Base-by-base conservation (phyloP, 2,888 invertebrate species). In the Icerya purchasi region DNA sequence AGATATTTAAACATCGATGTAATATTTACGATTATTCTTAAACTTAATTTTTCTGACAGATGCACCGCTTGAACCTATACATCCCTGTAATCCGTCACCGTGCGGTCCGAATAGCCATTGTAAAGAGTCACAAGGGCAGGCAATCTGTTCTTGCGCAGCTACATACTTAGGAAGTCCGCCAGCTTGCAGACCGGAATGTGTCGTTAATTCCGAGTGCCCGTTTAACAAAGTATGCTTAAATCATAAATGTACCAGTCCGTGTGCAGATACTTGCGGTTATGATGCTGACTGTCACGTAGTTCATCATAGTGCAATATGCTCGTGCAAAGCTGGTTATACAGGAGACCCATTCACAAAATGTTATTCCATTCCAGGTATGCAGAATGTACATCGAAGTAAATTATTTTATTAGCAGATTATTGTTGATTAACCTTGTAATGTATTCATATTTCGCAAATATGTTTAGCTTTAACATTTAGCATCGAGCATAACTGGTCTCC, bases 321-420 rank as follows among this genome's bases (percentile, higher is more conserved):
- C 73, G 62, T 80, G 80, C 66, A 69, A 71, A 53, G 67, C 70
- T 14, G 73, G 74, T 57, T 73, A 71, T 64, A 71, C 71, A 57
- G 77, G 75, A 56, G 79, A 84, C 71, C 84, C 85, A 54, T 83
- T 84, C 68, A 74, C 77, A 2, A 71, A 75, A 62, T 85, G 85
- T 66, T 53, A 22, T 22, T 59, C 22, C 0, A 57, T 57, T n/a
- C 62, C 60, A 57, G 57, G 62, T 62, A 50, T n/a, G n/a, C n/a
- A n/a, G n/a, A n/a, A n/a, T n/a, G n/a, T n/a, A n/a, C n/a, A n/a
- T n/a, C n/a, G n/a, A n/a, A n/a, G n/a, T n/a, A n/a, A n/a, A n/a
- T n/a, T n/a, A n/a, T n/a, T n/a, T n/a, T n/a, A n/a, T n/a, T n/a
- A n/a, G n/a, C n/a, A n/a, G n/a, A n/a, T n/a, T n/a, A n/a, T n/a